Evolutionary conservation across 1,140 invertebrate genomes (phyloP).

Genomic region (Hydropsyche tenuis): DNA sequence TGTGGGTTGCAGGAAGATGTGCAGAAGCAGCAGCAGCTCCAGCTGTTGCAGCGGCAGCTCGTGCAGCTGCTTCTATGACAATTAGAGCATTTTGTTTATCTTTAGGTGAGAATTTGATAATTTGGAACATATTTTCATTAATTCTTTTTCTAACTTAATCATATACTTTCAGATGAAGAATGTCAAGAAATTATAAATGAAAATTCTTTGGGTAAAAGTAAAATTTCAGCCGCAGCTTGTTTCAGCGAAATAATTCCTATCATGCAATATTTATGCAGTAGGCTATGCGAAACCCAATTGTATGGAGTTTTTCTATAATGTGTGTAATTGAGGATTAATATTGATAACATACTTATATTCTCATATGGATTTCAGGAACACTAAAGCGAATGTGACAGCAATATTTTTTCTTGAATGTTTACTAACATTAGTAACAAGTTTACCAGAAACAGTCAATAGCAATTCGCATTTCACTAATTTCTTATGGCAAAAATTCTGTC

Average conservation of each 20-base stretch:
- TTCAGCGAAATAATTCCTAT: slow-evolving; percentile 90
- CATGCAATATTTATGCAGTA: slow-evolving; percentile 86
- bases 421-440: slow-evolving; percentile 80
- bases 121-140: slow-evolving; percentile 14
- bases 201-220: slow-evolving; percentile 65
- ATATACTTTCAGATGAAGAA: slow-evolving; percentile 77
- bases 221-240: slow-evolving; percentile 77
- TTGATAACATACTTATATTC: too few relatives aligned
- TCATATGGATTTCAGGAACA: slow-evolving; percentile 56
- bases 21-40: slow-evolving; percentile 71
- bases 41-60: slow-evolving; percentile 79
- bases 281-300: slow-evolving; percentile 81
- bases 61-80: slow-evolving; percentile 83
- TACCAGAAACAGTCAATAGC: slow-evolving; percentile 80
- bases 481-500: slow-evolving; percentile 91
- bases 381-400: slow-evolving; percentile 69
- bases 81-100: slow-evolving; percentile 82
- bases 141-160: slow-evolving; percentile 39
- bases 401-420: slow-evolving; percentile 86
- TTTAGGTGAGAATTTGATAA: slow-evolving; percentile 65
- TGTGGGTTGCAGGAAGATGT: slow-evolving; percentile 77
- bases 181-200: slow-evolving; percentile 75
- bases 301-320: slow-evolving; percentile 57
- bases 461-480: slow-evolving; percentile 86
- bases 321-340: background rate